These are phyloP conservation scores for Enteromius fasciolatus DNA, from an alignment of 2,797 vertebrate genomes.

Conservation along the genomic window DNA sequence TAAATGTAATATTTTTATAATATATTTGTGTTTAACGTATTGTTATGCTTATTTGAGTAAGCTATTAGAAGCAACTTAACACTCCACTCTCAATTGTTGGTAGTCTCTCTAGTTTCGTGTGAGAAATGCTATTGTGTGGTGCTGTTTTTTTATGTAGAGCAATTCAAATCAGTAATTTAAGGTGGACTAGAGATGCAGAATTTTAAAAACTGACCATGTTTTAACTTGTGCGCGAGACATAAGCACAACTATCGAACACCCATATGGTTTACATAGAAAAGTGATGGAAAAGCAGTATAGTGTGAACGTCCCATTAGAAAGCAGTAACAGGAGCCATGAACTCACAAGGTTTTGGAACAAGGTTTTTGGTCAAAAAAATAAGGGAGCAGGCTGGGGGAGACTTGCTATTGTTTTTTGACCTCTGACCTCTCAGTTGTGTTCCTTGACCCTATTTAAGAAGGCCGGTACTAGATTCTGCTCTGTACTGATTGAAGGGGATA, in stretches of 20 bases:
- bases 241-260: neutral
- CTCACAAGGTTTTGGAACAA: constrained; percentile 36
- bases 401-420: constrained; percentile 60
- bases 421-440: constrained; percentile 57
- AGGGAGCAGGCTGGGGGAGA: constrained; percentile 36
- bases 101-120: neutral
- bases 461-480: constrained; percentile 42
- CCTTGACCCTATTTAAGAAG: constrained; percentile 54
- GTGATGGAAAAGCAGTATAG: neutral
- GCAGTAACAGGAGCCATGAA: constrained; percentile 21
- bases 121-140: neutral
- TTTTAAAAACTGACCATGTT: neutral
- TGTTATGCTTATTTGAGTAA: neutral
- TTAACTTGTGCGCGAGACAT: neutral
- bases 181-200: too few relatives aligned
- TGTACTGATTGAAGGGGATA: constrained; percentile 48
- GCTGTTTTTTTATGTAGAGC: neutral
- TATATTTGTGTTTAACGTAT: neutral
- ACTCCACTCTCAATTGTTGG: neutral
- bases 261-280: neutral
- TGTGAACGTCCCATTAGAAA: constrained; percentile 38
- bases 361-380: constrained; percentile 25
- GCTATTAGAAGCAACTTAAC: neutral
- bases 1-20: neutral
- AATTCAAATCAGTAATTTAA: neutral